Conservation (phyloP, 2,797 vertebrate genomes). For the Sebastes diaconus region DNA sequence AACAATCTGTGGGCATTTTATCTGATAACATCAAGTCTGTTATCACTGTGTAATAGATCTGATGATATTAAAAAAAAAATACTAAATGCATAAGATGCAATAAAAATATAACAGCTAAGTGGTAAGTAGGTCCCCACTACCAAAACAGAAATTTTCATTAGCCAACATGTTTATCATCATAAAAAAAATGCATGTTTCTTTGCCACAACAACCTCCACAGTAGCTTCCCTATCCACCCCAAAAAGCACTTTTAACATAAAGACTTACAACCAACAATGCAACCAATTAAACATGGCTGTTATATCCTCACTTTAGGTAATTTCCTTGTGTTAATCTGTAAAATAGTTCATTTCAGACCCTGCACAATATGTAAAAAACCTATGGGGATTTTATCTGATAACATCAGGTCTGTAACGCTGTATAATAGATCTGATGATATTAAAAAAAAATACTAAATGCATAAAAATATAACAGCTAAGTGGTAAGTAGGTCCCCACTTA, state of each 20-base stretch:
- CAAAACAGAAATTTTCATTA: background rate
- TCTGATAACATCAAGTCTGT: background rate
- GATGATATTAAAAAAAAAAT: background rate
- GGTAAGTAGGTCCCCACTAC: background rate
- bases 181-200: background rate
- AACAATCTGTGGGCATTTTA: background rate
- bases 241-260: too few species aligned
- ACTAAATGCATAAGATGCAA: too few species aligned
- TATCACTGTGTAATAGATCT: background rate
- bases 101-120: too few species aligned
- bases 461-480: too few species aligned
- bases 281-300: too few species aligned
- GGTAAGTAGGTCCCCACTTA: background rate
- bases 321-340: too few species aligned
- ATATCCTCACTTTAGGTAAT: too few species aligned
- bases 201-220: background rate
- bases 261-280: too few species aligned
- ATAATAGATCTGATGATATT: background rate
- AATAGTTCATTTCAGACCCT: too few species aligned
- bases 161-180: constrained; percentile 3
- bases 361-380: background rate
- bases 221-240: background rate
- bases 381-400: background rate
- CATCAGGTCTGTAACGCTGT: background rate
- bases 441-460: too few species aligned